Conservation (phyloP, 2,797 vertebrate species). For the Rousettus madagascariensis region DNA sequence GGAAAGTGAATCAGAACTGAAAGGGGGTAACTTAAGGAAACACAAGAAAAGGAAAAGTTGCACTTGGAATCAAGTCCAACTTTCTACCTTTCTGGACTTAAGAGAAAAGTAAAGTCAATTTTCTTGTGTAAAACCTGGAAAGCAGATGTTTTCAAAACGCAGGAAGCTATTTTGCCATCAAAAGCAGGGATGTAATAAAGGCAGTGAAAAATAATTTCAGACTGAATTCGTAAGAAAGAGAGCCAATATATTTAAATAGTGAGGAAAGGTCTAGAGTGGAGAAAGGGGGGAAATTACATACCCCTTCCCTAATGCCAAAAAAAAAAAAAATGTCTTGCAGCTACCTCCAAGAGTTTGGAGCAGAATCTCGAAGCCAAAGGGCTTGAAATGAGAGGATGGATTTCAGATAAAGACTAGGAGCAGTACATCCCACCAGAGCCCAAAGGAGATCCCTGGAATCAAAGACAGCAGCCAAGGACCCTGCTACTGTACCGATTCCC, state of each 20-base stretch:
- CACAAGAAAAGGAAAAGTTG: constrained; percentile 80
- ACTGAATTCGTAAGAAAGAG: constrained; percentile 74
- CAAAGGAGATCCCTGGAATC: constrained; percentile 75
- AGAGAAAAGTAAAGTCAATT: constrained; percentile 78
- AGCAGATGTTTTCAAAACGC: constrained; percentile 81
- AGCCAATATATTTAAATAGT: constrained; percentile 72
- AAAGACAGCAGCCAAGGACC: constrained; percentile 76
- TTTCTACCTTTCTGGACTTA: constrained; percentile 79
- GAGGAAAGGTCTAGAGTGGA: constrained; percentile 71
- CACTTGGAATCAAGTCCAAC: constrained; percentile 78
- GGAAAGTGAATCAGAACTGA: constrained; percentile 63
- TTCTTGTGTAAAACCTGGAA: constrained; percentile 78
- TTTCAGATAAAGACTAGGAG: constrained; percentile 79
- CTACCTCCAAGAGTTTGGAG: constrained; percentile 78
- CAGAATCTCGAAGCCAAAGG: constrained; percentile 75
- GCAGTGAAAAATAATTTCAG: constrained; percentile 79
- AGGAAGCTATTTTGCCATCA: constrained; percentile 81
- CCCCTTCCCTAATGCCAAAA: constrained; percentile 63
- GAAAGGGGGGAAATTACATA: constrained; percentile 63
- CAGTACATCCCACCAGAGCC: constrained; percentile 75
- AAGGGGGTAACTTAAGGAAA: constrained; percentile 59
- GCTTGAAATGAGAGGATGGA: constrained; percentile 77
- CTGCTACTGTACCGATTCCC: constrained; percentile 71
- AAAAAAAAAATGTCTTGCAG: constrained; percentile 64
- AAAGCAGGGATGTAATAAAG: constrained; percentile 79